A percentile compares a stretch with the other conserved stretches of the same genome.
Evolutionary conservation across 2,113 vertebrate genomes (phyloP).

Genomic region (Oreochromis tanganicae): DNA sequence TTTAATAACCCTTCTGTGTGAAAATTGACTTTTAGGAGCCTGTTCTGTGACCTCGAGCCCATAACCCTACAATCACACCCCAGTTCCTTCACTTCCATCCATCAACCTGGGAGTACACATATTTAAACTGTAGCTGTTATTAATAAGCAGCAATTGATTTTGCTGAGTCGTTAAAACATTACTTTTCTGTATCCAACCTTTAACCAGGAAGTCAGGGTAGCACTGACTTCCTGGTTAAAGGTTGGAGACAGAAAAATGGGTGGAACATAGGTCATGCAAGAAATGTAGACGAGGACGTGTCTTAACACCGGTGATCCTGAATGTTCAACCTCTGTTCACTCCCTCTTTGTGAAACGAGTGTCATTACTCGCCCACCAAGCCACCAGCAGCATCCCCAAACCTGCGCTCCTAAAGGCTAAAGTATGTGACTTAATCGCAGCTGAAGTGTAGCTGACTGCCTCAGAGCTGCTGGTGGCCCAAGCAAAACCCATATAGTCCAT

Average conservation of each 20-base stretch:
- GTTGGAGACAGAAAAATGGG: background rate
- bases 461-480: slow-evolving; percentile 28
- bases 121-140: slow-evolving; percentile 86
- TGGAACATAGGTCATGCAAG: slow-evolving; percentile 34
- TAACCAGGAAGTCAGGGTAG: background rate
- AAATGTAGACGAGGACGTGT: slow-evolving; percentile 63
- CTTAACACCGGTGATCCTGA: slow-evolving; percentile 54
- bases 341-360: slow-evolving; percentile 30
- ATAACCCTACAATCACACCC: slow-evolving; percentile 25
- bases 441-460: slow-evolving; percentile 60
- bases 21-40: slow-evolving; percentile 91
- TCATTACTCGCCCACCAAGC: slow-evolving; percentile 26
- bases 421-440: slow-evolving; percentile 64
- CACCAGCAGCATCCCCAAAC: background rate
- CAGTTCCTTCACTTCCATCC: slow-evolving; percentile 37
- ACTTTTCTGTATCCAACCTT: background rate
- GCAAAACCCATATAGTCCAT: slow-evolving; percentile 12
- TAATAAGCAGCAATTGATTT: slow-evolving; percentile 84
- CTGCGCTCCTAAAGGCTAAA: slow-evolving; percentile 10
- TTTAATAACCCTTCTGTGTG: slow-evolving; percentile 90
- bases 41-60: slow-evolving; percentile 35
- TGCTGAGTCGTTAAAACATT: slow-evolving; percentile 74
- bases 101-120: slow-evolving; percentile 62
- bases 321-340: slow-evolving; percentile 40
- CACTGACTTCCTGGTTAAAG: background rate